A percentile compares a stretch with the other conserved stretches of the same genome.
Conservation (phyloP, 2,888 invertebrate species). For the Andrena dorsata region DNA sequence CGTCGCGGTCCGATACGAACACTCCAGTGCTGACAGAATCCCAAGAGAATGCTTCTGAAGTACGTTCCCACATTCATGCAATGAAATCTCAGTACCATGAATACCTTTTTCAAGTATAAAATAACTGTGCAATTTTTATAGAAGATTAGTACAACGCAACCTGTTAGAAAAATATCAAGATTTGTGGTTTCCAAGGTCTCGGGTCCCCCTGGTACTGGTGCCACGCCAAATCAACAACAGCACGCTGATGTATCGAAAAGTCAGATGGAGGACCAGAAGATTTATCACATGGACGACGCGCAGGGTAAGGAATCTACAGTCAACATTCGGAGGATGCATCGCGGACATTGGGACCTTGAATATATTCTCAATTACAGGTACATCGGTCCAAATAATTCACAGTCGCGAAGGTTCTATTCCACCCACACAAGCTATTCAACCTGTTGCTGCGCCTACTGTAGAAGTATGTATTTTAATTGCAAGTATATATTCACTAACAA, state of each 20-base stretch:
- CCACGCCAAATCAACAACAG: constrained; percentile 63
- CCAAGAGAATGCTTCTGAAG: constrained; percentile 75
- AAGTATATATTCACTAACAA: neutral
- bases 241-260: constrained; percentile 43
- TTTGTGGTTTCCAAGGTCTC: constrained; percentile 89
- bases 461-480: constrained; percentile 74
- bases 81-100: neutral
- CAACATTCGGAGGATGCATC: neutral
- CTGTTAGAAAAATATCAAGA: constrained; percentile 91
- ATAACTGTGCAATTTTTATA: constrained; percentile 57
- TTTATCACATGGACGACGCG: constrained; percentile 72
- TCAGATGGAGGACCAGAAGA: constrained; percentile 66
- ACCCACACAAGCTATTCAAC: constrained; percentile 72
- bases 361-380: constrained; percentile 58
- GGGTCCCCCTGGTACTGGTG: constrained; percentile 78
- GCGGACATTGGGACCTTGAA: neutral
- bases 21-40: constrained; percentile 76
- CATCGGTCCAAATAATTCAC: constrained; percentile 75
- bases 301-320: constrained; percentile 66
- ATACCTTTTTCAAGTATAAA: constrained; percentile 25
- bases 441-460: constrained; percentile 61
- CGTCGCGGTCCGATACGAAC: constrained; percentile 76
- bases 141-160: constrained; percentile 77
- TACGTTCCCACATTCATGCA: constrained; percentile 35
- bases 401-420: constrained; percentile 82